Base-by-base conservation (phyloP, 2,888 invertebrate species). In the Anticlea derivata region DNA sequence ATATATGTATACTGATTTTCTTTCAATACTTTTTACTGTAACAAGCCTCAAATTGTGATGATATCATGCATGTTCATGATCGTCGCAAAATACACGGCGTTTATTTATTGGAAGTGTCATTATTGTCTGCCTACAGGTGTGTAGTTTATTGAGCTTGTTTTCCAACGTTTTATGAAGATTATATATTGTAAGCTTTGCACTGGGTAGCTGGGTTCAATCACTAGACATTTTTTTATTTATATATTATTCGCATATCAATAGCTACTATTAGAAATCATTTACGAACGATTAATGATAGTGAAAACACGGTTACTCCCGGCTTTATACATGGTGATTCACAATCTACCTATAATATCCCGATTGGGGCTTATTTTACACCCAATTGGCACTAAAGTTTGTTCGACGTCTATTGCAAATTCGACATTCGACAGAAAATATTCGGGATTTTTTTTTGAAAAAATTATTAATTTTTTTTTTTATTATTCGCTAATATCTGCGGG, bases 201-300 rank as follows among this genome's bases (percentile, higher is more conserved):
- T n/a, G 11, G 12, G 17, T 39, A 17, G 46, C 46, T 31, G 20
- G 27, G 34, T 33, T 40, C 47, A 31, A 24, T 40, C 47, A 31
- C 31, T 31, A 33, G 17, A 39, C 30, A 37, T 12, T 31, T 35
- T 12, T 38, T 38, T 39, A 22, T 35, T 46, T 30, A 23, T 30
- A 24, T 12, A 38, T 37, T 11, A 35, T 35, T 29, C 29, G 30
- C 30, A 30, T 30, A 30, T 31, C 12, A 12, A 31, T 31, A 13
- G 31, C 31, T 13, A 17, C 31, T 13, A 17, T 17, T 17, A 17
- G 17, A 17, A 17, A 17, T n/a, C n/a, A n/a, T 12, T 30, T 30
- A 30, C 7, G 12, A 31, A 13, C 12, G 7, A n/a, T 7, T 26
- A 26, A 35, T 23, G 7, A 24, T 24, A 11, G 35, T 23, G 23